Evolutionary conservation across 2,797 vertebrate species (phyloP).

Genomic region (Hoplostethus atlanticus): DNA sequence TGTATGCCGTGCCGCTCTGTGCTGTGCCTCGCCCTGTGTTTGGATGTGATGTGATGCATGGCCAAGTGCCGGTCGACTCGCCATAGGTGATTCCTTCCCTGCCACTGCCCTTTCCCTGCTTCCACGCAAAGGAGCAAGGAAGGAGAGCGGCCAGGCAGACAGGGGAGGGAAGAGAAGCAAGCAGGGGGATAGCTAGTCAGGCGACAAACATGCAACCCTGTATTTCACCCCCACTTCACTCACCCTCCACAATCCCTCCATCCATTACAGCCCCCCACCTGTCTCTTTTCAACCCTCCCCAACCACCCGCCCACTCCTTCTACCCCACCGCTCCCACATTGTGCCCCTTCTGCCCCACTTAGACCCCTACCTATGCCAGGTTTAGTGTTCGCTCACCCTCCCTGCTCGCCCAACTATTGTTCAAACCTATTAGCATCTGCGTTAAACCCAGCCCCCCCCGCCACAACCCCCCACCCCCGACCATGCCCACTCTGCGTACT

Average conservation of each 20-base stretch:
- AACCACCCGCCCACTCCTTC: background rate
- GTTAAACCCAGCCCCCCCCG: background rate
- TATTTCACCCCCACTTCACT: slow-evolving; percentile 12
- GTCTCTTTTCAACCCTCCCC: background rate
- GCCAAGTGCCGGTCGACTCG: slow-evolving; percentile 57
- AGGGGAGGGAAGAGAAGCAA: slow-evolving; percentile 34
- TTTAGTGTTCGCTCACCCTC: background rate
- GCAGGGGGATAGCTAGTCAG: slow-evolving; percentile 37
- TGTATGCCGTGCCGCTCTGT: slow-evolving; percentile 41
- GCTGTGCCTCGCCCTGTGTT: slow-evolving; percentile 41
- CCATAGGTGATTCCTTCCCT: slow-evolving; percentile 81
- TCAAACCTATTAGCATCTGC: slow-evolving; percentile 1
- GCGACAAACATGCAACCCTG: slow-evolving; percentile 56
- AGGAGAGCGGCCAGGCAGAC: slow-evolving; percentile 46
- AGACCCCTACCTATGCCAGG: slow-evolving; percentile 1
- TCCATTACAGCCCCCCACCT: slow-evolving; percentile 25
- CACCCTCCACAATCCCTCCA: background rate
- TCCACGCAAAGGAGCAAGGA: slow-evolving; percentile 62
- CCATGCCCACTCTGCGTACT: slow-evolving; percentile 37
- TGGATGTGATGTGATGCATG: slow-evolving; percentile 69
- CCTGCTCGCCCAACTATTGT: background rate
- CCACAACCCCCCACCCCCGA: background rate
- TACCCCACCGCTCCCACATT: background rate
- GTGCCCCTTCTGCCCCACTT: background rate
- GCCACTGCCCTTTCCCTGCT: slow-evolving; percentile 74